A percentile compares a stretch with the other conserved stretches of the same genome.
Conservation (phyloP, 2,888 invertebrate species). For the Sialis fuliginosa region DNA sequence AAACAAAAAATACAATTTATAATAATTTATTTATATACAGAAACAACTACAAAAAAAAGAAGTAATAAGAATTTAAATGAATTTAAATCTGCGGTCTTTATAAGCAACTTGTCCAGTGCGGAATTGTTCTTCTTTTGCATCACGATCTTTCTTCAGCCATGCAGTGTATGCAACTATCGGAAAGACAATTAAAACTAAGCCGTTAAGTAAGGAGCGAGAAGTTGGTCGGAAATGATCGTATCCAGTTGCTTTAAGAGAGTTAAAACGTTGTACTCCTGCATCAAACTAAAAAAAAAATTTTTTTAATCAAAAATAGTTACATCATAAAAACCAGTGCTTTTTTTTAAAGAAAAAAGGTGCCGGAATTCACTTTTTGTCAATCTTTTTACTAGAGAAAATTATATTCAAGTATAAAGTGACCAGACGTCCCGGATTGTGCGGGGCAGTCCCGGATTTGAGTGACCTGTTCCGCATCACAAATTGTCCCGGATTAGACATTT, state of each 20-base stretch:
- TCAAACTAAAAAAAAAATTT: constrained; percentile 50
- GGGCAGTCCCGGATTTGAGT: no score
- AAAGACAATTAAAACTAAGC: constrained; percentile 30
- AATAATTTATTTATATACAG: constrained; percentile 7
- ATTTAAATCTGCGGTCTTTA: constrained; percentile 53
- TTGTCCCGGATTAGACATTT: no score
- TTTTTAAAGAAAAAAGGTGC: no score
- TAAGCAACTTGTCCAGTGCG: constrained; percentile 59
- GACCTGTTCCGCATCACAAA: no score
- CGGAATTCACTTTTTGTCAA: no score
- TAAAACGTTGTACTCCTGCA: constrained; percentile 52
- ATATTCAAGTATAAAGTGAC: no score
- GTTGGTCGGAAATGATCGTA: constrained; percentile 51
- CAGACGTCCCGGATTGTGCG: no score
- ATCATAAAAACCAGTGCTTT: no score
- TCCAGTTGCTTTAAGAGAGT: constrained; percentile 47
- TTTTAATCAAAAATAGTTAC: no score
- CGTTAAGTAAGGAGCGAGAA: constrained; percentile 31
- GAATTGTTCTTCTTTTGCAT: constrained; percentile 33
- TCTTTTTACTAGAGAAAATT: no score
- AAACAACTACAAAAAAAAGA: constrained; percentile 2
- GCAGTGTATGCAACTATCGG: constrained; percentile 38
- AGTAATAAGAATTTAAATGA: constrained; percentile 28
- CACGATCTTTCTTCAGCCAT: constrained; percentile 32
- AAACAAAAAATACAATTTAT: background rate